Evolutionary conservation across 1,140 invertebrate species (phyloP).

Genomic region (Colletes latitarsis): DNA sequence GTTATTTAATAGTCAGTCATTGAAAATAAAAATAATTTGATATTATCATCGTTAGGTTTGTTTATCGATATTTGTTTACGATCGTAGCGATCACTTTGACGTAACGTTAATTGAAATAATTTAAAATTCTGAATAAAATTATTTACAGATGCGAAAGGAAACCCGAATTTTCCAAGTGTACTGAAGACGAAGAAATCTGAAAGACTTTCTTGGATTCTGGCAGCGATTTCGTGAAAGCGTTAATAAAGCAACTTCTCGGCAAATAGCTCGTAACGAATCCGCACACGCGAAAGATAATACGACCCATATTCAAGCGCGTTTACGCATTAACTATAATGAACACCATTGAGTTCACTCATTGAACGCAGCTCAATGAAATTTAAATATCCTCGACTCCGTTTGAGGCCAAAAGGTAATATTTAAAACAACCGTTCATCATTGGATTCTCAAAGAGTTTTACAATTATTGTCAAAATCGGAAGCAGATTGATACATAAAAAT

Average conservation of each 20-base stretch:
- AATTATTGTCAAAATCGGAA: too few relatives aligned
- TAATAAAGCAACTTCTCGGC: constrained; percentile 1
- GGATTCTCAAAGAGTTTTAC: too few relatives aligned
- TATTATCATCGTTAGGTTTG: too few relatives aligned
- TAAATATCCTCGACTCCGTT: background rate
- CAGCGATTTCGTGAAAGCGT: constrained; percentile 9
- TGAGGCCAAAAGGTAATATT: background rate
- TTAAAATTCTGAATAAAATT: too few relatives aligned
- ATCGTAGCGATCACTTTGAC: too few relatives aligned
- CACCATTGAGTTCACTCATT: background rate
- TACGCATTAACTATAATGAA: background rate
- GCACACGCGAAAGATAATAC: background rate
- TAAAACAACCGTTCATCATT: too few relatives aligned
- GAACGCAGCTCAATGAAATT: background rate
- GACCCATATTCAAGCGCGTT: constrained; percentile 12
- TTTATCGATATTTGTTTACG: too few relatives aligned
- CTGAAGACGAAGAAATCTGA: background rate
- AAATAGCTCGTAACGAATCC: constrained; percentile 3
- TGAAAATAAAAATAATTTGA: too few relatives aligned
- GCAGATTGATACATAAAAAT: too few relatives aligned
- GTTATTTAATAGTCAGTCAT: too few relatives aligned
- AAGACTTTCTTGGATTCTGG: background rate
- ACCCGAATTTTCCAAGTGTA: background rate
- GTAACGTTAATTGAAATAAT: too few relatives aligned
- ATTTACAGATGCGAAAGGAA: background rate